Conservation (phyloP, 2,888 invertebrate genomes). For the Tethea ocularis region DNA sequence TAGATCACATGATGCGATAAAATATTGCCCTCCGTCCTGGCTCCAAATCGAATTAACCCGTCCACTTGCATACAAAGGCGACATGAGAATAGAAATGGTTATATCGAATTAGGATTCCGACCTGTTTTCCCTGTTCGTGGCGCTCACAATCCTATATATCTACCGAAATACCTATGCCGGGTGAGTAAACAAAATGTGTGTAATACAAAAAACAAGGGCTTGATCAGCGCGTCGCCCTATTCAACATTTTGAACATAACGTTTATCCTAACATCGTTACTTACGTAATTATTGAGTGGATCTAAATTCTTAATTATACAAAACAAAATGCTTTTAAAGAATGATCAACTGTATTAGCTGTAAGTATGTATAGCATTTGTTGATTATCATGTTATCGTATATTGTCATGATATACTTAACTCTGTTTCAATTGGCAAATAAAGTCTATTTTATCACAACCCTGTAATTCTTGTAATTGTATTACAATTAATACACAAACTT, state of each 20-base stretch:
- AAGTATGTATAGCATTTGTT: slow-evolving; percentile 13
- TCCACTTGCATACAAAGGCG: slow-evolving; percentile 82
- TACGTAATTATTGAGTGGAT: neutral
- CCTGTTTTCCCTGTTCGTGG: slow-evolving; percentile 66
- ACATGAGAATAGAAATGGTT: slow-evolving; percentile 76
- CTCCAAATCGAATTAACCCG: slow-evolving; percentile 82
- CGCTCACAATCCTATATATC: slow-evolving; percentile 39
- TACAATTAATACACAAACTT: slow-evolving; percentile 82
- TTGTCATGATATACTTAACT: slow-evolving; percentile 14
- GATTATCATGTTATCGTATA: slow-evolving; percentile 14
- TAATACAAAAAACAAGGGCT: neutral
- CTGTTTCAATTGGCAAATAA: slow-evolving; percentile 19
- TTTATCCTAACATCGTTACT: neutral
- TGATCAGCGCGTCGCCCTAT: neutral
- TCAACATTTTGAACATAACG: neutral
- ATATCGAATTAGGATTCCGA: slow-evolving; percentile 74
- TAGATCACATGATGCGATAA: slow-evolving; percentile 83
- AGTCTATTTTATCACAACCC: slow-evolving; percentile 51
- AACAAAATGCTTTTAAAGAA: too few species aligned
- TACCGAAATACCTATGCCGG: slow-evolving; percentile 14
- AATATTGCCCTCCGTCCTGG: slow-evolving; percentile 79
- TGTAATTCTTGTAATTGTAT: slow-evolving; percentile 76
- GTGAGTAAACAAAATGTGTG: slow-evolving; percentile 46
- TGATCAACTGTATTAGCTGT: too few species aligned
- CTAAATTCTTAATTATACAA: too few species aligned